Percentiles rank a stretch among this genome's conserved stretches.
Evolutionary conservation across 2,888 invertebrate species (phyloP).

Genomic region (Oxyteleia sp.): DNA sequence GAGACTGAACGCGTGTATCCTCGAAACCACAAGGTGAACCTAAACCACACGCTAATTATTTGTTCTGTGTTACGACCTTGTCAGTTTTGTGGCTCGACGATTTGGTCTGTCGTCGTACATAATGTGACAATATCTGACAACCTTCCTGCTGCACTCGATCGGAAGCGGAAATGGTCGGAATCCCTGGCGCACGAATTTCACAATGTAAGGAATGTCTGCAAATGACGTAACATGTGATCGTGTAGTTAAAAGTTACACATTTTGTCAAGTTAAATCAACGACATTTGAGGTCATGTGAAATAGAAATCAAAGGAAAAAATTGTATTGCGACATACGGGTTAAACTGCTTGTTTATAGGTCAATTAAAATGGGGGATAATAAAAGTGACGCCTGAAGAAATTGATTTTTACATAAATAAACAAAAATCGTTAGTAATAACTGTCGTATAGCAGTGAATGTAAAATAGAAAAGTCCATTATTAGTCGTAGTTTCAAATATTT

Average conservation of each 20-base stretch:
- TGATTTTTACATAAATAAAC: too few species aligned
- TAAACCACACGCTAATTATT: slow-evolving; percentile 85
- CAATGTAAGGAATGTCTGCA: slow-evolving; percentile 7
- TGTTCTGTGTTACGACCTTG: slow-evolving; percentile 80
- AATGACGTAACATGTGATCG: slow-evolving; percentile 2
- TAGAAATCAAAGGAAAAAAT: too few species aligned
- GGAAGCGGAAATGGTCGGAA: slow-evolving; percentile 60
- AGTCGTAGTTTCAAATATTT: too few species aligned
- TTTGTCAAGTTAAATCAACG: too few species aligned
- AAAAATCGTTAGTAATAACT: too few species aligned
- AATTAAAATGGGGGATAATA: too few species aligned
- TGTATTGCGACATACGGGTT: too few species aligned
- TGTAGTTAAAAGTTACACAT: background rate
- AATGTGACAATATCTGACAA: slow-evolving; percentile 45
- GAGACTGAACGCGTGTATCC: slow-evolving; percentile 81
- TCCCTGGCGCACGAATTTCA: slow-evolving; percentile 19
- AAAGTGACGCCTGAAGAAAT: too few species aligned
- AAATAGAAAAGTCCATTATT: too few species aligned
- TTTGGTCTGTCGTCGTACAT: slow-evolving; percentile 51
- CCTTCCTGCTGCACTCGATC: slow-evolving; percentile 33
- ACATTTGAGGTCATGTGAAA: too few species aligned
- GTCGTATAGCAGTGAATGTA: too few species aligned
- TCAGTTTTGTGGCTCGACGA: slow-evolving; percentile 70
- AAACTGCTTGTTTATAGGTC: too few species aligned
- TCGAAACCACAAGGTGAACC: slow-evolving; percentile 80